Evolutionary conservation across 2,113 vertebrate genomes (phyloP), one percentile per base, ranked within the genome.

Genomic region (Lophura nycthemera): DNA sequence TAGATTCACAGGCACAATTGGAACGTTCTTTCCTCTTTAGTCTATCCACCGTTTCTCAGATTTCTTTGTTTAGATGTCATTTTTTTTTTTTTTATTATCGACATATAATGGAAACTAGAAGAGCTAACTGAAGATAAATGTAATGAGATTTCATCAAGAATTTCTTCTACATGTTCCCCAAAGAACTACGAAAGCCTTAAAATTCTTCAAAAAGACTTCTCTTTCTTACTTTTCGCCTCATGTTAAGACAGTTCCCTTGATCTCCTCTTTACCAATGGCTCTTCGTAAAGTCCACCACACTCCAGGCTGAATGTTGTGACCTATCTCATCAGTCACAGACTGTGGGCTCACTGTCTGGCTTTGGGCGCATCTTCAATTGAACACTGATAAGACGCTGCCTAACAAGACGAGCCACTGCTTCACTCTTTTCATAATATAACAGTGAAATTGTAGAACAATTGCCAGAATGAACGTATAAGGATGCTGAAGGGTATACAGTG

Each of bases 401-500:
- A 16, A 13, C 25, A 24, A 77, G 86, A 63, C 0, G 0, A 69
- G 38, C 43, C 13, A 40, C 24, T 12, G 34, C 63, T 83, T 60
- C 67, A 16, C 24, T 50, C 17, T 69, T 61, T 36, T 2, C 29
- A 5, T 8, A 29, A 25, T 7, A 9, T 21, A 42, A 32, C 24
- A 43, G 42, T 65, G 74, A n/a, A 86, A 86, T 25, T 13, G 47
- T 3, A 82, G 13, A 92, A 47, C 36, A 7, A 69, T 59, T 90
- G 80, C 83, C 86, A 95, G 75, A 60, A 86, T 13, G 60, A 90
- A 88, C 80, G 71, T 88, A 69, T 21, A 22, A 92, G 67, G 93
- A 94, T 89, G 97, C 98, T 98, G 64, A 87, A 89, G 98, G 98
- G 97, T 97, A 97, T 97, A 96, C 94, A 98, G 94, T 96, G 98